phyloP scores from a whole-genome alignment of 2,113 vertebrate species.

The Helogale parvula region DNA sequence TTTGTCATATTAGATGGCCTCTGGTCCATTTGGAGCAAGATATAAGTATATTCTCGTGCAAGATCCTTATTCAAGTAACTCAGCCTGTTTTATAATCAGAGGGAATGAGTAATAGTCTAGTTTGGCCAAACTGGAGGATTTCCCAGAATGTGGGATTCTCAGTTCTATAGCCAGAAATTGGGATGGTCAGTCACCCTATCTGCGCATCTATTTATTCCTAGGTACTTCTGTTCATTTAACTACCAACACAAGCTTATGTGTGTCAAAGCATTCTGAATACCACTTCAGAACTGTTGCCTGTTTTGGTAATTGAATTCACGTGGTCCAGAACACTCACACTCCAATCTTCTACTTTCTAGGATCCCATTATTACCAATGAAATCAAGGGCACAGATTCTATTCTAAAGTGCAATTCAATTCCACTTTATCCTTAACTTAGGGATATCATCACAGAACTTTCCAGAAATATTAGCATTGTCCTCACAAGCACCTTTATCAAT shows the following conservation, averaged over 20 bases:
- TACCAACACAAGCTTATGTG: background rate
- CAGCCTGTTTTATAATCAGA: background rate
- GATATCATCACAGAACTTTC: background rate
- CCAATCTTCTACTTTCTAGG: background rate
- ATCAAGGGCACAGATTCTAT: background rate
- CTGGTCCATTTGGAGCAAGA: background rate
- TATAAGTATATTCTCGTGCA: background rate
- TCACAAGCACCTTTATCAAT: background rate
- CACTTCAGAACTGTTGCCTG: accelerated
- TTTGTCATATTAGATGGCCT: background rate
- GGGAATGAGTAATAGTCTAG: background rate
- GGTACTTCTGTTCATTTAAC: background rate
- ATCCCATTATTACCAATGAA: background rate
- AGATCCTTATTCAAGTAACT: background rate
- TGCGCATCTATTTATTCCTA: background rate
- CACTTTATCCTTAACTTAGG: background rate
- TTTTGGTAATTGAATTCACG: background rate
- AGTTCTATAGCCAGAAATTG: background rate
- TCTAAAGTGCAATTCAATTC: background rate
- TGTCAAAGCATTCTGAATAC: background rate
- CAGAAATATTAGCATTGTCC: background rate
- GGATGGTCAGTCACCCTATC: no score
- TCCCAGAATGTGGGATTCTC: background rate
- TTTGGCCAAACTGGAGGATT: background rate
- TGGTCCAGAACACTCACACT: background rate